These are phyloP conservation scores for Bombus balteatus DNA, from an alignment of 1,140 invertebrate genomes.

Conservation along the genomic window DNA sequence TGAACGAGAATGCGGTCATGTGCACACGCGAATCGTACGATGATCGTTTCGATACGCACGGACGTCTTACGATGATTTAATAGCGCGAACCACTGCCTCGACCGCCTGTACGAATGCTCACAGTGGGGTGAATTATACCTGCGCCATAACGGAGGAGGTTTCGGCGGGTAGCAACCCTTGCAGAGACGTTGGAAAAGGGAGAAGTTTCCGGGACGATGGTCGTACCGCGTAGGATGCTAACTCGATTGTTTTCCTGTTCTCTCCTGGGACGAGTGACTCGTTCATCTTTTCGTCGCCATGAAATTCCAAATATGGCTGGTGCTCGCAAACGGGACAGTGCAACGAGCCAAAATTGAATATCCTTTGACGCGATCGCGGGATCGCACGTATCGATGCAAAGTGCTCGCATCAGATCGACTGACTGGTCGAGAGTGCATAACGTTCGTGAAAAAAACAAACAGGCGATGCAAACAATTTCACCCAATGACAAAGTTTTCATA, in stretches of 20 bases:
- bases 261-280: background rate
- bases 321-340: background rate
- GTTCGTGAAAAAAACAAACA: background rate
- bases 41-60: constrained; percentile 43
- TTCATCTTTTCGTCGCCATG: background rate
- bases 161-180: background rate
- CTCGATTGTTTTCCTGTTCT: constrained; percentile 3
- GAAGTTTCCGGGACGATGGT: background rate
- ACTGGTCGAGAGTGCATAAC: background rate
- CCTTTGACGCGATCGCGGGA: background rate
- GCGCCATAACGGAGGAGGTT: background rate
- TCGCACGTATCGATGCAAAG: background rate
- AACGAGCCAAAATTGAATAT: background rate
- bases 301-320: background rate
- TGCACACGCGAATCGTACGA: constrained; percentile 28
- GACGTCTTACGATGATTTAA: constrained; percentile 67
- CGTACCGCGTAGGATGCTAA: background rate
- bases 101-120: constrained; percentile 34
- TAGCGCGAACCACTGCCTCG: constrained; percentile 33
- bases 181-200: background rate
- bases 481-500: background rate
- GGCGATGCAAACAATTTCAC: background rate
- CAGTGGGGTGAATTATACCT: constrained; percentile 41
- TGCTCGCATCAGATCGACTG: background rate
- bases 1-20: background rate